These are phyloP conservation scores for Sterrhoptilus dennistouni DNA, from an alignment of 2,113 vertebrate species.

Conservation along the genomic window DNA sequence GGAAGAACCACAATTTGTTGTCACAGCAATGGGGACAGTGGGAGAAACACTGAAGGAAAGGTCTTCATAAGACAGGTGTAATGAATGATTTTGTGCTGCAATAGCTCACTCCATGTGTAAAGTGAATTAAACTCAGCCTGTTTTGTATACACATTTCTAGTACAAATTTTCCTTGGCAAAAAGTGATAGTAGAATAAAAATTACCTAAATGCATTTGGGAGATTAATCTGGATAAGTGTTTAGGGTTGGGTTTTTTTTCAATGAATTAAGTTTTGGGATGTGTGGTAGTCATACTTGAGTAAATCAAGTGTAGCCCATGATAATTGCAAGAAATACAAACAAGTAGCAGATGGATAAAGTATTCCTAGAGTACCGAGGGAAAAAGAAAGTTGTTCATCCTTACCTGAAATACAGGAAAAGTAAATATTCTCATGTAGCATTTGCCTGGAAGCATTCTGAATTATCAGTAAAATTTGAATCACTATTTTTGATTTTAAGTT, in stretches of 20 bases:
- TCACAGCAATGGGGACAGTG: not conserved
- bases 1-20: not conserved
- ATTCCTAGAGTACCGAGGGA: not conserved
- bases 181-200: not conserved
- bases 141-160: not conserved
- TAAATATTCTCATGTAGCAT: not conserved
- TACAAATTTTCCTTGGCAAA: not conserved
- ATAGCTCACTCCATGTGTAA: not conserved
- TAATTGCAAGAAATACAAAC: not conserved
- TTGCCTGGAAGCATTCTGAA: not conserved
- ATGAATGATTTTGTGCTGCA: not conserved
- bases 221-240: not conserved
- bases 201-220: not conserved
- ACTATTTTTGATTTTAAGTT: not conserved
- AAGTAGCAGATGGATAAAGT: not conserved
- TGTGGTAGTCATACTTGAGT: not conserved
- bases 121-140: not conserved
- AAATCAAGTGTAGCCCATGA: not conserved
- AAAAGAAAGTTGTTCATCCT: not conserved
- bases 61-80: not conserved
- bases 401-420: not conserved
- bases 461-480: not conserved
- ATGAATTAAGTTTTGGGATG: not conserved
- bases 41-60: not conserved
- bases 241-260: not conserved